These are phyloP conservation scores for Dermochelys coriacea DNA, from an alignment of 2,797 vertebrate genomes.

Conservation along the genomic window DNA sequence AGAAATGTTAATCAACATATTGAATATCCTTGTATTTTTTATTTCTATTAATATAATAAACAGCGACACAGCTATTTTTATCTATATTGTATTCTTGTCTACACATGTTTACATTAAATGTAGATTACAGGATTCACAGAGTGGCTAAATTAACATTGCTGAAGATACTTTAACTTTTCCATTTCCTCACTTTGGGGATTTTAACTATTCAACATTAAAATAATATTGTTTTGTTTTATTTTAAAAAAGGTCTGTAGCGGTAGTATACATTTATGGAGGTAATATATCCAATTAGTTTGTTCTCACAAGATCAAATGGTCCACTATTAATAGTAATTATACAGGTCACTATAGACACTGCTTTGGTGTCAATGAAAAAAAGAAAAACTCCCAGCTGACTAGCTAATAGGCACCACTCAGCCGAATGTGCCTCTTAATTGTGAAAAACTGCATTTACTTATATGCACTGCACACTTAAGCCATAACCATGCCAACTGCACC, in stretches of 20 bases:
- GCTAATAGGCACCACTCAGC: background rate
- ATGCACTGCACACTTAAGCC: background rate
- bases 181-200: background rate
- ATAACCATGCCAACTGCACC: background rate
- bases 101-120: background rate
- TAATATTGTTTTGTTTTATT: background rate
- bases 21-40: background rate
- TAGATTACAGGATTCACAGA: rapidly evolving
- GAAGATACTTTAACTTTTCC: background rate
- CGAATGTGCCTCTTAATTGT: too few relatives aligned
- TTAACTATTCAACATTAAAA: background rate
- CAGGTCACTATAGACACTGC: conserved; percentile 13
- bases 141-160: background rate
- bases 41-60: background rate
- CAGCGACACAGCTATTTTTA: background rate
- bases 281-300: background rate
- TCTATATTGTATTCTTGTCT: background rate
- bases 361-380: background rate
- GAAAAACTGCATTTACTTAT: background rate
- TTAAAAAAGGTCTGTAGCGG: background rate
- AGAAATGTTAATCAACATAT: background rate
- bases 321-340: conserved; percentile 53
- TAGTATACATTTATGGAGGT: background rate
- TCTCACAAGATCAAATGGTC: background rate
- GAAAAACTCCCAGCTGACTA: background rate